phyloP scores from a whole-genome alignment of 2,113 vertebrate genomes.

The Microcebus lehilahytsara region DNA sequence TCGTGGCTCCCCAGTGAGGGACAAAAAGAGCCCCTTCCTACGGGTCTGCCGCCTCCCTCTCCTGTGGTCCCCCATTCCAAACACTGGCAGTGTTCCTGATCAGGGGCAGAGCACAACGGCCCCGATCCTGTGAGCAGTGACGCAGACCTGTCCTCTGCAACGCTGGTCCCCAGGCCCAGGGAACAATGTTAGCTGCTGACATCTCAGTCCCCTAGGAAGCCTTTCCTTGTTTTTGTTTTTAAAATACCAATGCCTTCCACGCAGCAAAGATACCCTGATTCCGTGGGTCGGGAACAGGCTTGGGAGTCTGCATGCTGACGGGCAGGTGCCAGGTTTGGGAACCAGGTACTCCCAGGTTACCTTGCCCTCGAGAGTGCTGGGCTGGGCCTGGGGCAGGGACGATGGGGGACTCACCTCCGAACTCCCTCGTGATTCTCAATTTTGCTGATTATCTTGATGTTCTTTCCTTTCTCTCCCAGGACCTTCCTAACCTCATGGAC shows the following conservation, averaged over 20 bases:
- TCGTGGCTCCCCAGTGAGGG: background rate
- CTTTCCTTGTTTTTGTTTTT: background rate
- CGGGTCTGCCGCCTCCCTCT: background rate
- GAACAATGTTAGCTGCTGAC: background rate
- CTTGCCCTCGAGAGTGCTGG: background rate
- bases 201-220: background rate
- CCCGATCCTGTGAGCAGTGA: background rate
- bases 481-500: constrained; percentile 94
- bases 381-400: too few species aligned
- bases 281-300: background rate
- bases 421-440: constrained; percentile 99
- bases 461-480: constrained; percentile 96
- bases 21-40: background rate
- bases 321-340: background rate
- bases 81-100: background rate
- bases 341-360: background rate
- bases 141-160: background rate
- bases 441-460: constrained; percentile 99
- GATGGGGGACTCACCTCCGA: constrained; percentile 85
- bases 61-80: background rate
- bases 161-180: background rate
- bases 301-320: background rate
- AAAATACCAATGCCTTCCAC: background rate
- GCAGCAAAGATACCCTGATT: background rate
- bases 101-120: background rate